phyloP scores from a whole-genome alignment of 2,113 vertebrate genomes.

The Ailuropoda melanoleuca region DNA sequence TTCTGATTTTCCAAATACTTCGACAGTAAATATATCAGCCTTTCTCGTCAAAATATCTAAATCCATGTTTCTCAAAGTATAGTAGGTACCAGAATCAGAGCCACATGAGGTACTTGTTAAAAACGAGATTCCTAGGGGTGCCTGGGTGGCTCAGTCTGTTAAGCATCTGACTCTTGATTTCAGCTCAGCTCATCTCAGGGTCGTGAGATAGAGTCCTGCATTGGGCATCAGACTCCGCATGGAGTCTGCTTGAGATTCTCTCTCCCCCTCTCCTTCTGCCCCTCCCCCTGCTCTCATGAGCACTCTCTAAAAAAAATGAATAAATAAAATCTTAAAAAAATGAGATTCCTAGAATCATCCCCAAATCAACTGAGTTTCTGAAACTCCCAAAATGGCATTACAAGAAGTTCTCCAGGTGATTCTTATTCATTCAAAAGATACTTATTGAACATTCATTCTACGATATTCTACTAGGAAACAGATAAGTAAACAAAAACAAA shows the following conservation, averaged over 20 bases:
- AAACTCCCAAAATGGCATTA: background rate
- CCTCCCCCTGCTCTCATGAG: too few species aligned
- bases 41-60: slow-evolving; percentile 48
- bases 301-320: background rate
- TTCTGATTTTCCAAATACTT: slow-evolving; percentile 25
- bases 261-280: background rate
- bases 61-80: slow-evolving; percentile 5
- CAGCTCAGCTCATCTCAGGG: background rate
- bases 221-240: background rate
- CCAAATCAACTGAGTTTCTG: background rate
- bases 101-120: background rate
- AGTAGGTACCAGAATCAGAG: background rate
- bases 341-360: background rate
- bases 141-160: background rate
- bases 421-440: slow-evolving; percentile 26
- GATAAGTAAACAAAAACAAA: slow-evolving; percentile 9
- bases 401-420: slow-evolving; percentile 19
- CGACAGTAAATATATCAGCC: background rate
- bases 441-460: slow-evolving; percentile 7
- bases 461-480: background rate
- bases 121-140: background rate
- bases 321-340: background rate
- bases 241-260: background rate
- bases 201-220: background rate
- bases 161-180: background rate